These are phyloP conservation scores for Volucella bombylans DNA, from an alignment of 2,888 invertebrate genomes.

Conservation along the genomic window DNA sequence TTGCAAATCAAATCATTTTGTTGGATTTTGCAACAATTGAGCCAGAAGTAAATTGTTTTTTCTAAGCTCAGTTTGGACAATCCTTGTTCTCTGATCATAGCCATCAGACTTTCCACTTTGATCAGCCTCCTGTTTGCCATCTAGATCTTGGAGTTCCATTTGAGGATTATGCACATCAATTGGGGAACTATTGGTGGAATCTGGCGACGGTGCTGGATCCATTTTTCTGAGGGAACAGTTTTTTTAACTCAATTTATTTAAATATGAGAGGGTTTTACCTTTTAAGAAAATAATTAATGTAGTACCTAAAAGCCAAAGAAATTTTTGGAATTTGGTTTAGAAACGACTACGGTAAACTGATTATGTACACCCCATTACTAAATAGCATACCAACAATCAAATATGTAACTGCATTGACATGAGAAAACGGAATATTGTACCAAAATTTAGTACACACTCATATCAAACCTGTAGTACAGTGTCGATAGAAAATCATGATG, in stretches of 20 bases:
- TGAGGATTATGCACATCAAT: not conserved
- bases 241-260: not conserved
- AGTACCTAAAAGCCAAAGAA: not conserved
- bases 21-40: conserved; percentile 9
- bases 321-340: not conserved
- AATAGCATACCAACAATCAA: not conserved
- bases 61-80: conserved; percentile 3
- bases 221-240: not conserved
- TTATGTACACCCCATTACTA: too few relatives aligned
- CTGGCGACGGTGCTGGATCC: not conserved
- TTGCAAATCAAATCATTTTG: not conserved
- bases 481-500: too few relatives aligned
- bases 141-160: not conserved
- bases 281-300: not conserved
- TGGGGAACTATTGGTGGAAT: not conserved
- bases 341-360: not conserved
- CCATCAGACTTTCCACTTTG: not conserved
- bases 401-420: not conserved
- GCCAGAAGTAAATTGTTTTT: conserved; percentile 12
- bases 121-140: not conserved
- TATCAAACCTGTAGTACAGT: too few relatives aligned
- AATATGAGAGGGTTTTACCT: not conserved
- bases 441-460: not conserved
- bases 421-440: not conserved
- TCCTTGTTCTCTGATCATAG: not conserved